Base-by-base conservation (phyloP, 2,888 invertebrate species). In the Cheiracanthium punctorium region DNA sequence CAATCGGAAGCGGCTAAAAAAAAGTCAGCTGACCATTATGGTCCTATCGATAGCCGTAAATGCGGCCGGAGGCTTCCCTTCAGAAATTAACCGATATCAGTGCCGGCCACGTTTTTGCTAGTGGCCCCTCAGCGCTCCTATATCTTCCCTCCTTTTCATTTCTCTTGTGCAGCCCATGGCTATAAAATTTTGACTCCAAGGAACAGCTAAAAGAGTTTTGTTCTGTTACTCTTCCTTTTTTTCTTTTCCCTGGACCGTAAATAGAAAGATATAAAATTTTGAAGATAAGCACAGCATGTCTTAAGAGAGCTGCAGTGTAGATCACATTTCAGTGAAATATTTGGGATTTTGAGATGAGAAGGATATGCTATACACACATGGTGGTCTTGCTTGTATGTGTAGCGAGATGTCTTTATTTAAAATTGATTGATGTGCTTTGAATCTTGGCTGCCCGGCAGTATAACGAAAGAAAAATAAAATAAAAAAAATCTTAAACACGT, bases 71-170 rank as follows among this genome's bases (percentile, higher is more conserved):
- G 29, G 28, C 73, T 48, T 74, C 79, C 84, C 84, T 67, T 67
- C 73, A 72, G 84, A 84, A 84, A 84, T 84, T 84, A 84, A 79
- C 74, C 79, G 74, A 84, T 84, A 84, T 84, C 84, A 84, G 84
- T 84, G 84, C 84, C 73, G 79, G 58, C 84, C 84, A 84, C 84
- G 84, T 84, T 84, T 73, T 33, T 74, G 48, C 69, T 69, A 84
- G 79, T 84, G 48, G 79, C 79, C 84, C 84, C 84, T 69, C 41
- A 73, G 84, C 84, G 28, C 79, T 43, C 84, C 52, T 84, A 84
- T 84, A 84, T 84, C 74, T 84, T 65, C 30, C 73, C 69, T 43
- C 73, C 81, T 28, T 20, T 64, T 41, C 52, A 58, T 24, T 64
- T 30, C 52, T 52, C 64, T 33, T 48, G 12, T 48, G 70, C 71